phyloP scores from a whole-genome alignment of 2,797 vertebrate species.

The Coregonus suidteri region DNA sequence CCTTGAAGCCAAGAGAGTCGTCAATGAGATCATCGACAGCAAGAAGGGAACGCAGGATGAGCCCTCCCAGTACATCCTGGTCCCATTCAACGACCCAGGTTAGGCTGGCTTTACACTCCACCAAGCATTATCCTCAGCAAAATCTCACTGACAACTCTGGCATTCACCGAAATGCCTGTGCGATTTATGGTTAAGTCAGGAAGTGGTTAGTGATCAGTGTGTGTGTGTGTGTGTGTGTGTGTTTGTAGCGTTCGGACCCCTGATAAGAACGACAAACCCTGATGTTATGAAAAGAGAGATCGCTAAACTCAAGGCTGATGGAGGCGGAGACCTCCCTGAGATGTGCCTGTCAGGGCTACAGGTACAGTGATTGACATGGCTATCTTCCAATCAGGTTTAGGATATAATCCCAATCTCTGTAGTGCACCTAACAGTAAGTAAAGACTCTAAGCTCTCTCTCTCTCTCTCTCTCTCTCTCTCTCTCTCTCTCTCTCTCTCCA shows the following conservation, averaged over 20 bases:
- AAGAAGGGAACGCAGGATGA: constrained; percentile 66
- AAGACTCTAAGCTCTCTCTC: not conserved
- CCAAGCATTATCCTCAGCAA: not conserved
- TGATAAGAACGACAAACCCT: constrained; percentile 65
- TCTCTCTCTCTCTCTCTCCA: constrained; percentile 35
- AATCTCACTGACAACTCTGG: too few relatives aligned
- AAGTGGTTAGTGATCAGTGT: not conserved
- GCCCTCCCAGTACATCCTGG: constrained; percentile 77
- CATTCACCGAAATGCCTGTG: too few relatives aligned
- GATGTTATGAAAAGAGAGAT: constrained; percentile 70
- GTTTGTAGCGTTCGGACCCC: constrained; percentile 69
- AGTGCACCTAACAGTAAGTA: not conserved
- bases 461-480: too few relatives aligned
- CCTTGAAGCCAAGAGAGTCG: constrained; percentile 44
- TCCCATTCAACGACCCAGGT: constrained; percentile 79
- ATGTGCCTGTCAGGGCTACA: constrained; percentile 77
- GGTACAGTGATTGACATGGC: constrained; percentile 49
- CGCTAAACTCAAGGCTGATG: constrained; percentile 34
- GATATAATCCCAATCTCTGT: not conserved
- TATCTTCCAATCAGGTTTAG: not conserved
- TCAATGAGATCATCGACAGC: constrained; percentile 67
- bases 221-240: constrained; percentile 9
- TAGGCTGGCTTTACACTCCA: constrained; percentile 9
- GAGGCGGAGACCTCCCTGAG: constrained; percentile 67
- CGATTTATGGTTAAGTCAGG: too few relatives aligned